Evolutionary conservation across 2,797 vertebrate species (phyloP).

Genomic region (Phoeniculus purpureus): DNA sequence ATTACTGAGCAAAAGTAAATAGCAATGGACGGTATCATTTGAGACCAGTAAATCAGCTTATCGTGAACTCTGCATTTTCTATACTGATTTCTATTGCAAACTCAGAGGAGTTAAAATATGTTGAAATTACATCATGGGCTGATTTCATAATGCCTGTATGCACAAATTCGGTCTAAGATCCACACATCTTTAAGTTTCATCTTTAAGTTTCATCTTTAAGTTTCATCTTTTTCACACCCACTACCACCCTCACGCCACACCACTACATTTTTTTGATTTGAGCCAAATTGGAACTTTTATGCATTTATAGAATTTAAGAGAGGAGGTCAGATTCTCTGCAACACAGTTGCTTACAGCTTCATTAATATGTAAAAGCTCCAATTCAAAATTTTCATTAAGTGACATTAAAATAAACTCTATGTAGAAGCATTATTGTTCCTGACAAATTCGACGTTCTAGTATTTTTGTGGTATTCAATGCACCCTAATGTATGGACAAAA

Average conservation of each 20-base stretch:
- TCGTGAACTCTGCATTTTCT: not conserved
- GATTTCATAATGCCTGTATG: not conserved
- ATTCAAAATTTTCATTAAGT: not conserved
- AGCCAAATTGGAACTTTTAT: not conserved
- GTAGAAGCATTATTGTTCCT: not conserved
- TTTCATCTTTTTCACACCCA: not conserved
- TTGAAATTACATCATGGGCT: not conserved
- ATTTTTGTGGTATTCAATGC: not conserved
- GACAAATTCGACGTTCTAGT: not conserved
- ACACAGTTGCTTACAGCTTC: not conserved
- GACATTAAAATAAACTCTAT: not conserved
- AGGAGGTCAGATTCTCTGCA: not conserved
- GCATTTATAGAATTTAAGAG: not conserved
- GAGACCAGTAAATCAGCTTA: not conserved
- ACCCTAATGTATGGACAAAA: not conserved
- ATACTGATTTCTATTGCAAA: not conserved
- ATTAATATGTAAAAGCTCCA: not conserved
- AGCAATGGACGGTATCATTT: fast-evolving
- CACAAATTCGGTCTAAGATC: not conserved
- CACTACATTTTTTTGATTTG: not conserved
- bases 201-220: not conserved
- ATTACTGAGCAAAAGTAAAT: not conserved
- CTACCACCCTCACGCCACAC: not conserved
- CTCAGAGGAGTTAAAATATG: not conserved
- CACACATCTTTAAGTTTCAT: no score